Conservation (phyloP, 2,113 vertebrate genomes). For the Lasiurus borealis region DNA sequence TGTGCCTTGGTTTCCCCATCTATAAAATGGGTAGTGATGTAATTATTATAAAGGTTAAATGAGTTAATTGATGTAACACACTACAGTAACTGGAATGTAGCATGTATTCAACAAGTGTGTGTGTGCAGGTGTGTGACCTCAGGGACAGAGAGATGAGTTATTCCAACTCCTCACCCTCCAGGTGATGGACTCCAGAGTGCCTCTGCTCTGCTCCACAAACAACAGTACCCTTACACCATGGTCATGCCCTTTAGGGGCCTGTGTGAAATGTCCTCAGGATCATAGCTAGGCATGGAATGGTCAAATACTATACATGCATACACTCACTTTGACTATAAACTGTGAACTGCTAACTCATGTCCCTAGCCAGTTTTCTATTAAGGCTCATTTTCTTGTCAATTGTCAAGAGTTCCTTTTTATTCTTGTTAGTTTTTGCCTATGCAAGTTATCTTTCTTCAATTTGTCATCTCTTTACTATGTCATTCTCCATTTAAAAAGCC, state of each 20-base stretch:
- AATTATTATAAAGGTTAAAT: not conserved
- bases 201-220: not conserved
- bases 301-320: not conserved
- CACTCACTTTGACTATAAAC: not conserved
- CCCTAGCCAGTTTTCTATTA: not conserved
- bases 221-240: not conserved
- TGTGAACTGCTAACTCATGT: not conserved
- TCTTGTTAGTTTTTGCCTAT: not conserved
- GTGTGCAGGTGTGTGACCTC: not conserved
- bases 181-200: not conserved
- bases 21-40: not conserved
- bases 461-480: not conserved
- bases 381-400: not conserved
- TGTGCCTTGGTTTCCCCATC: slow-evolving; percentile 8
- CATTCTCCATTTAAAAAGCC: not conserved
- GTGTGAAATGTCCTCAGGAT: not conserved
- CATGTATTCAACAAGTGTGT: not conserved
- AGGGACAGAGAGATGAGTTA: not conserved
- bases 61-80: not conserved
- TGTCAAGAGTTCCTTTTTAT: slow-evolving; percentile 2
- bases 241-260: not conserved
- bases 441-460: not conserved
- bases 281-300: not conserved
- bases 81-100: not conserved
- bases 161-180: not conserved